Base-by-base conservation (phyloP, 2,888 invertebrate species). In the Oeneis ivallda region DNA sequence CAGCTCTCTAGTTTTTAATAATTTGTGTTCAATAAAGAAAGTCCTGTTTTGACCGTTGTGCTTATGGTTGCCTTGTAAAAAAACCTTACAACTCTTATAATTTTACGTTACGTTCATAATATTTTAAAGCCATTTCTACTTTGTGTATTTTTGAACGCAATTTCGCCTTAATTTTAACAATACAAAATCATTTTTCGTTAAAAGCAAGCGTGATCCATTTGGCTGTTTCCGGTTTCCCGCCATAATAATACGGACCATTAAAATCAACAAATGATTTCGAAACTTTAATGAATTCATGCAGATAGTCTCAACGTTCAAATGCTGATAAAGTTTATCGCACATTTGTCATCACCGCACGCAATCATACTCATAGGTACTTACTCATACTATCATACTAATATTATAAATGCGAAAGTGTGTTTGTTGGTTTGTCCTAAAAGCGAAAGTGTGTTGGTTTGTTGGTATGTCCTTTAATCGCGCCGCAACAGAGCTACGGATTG, bases 181-280 rank as follows among this genome's bases (percentile, higher is more conserved):
- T 17, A 54, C 54, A 56, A 56, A 56, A 56, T 41, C 1, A 56
- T 56, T 56, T 54, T 41, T 41, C 39, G 39, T 56, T 47, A 58
- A 58, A 58, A 58, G 34, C 58, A 41, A 32, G 45, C 15, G 45
- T 15, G 45, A 45, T 45, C 45, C 45, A 47, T 58, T 58, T 47
- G 32, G 56, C 41, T 56, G 26, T 58, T 58, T 45, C 58, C 56
- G 56, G 41, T 54, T 15, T 58, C 11, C 6, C 58, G 58, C 45
- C 7, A 47, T 58, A 47, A 58, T 58, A 58, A 58, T 32, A 47
- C 43, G 43, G 34, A 47, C 45, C 58, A 58, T 58, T 58, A 58
- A 58, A 47, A 58, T 58, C 34, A 47, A 58, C 45, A 58, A 47
- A 58, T 58, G 19, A 56, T 56, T 56, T 56, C 56, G 56, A 41